Evolutionary conservation across 2,888 invertebrate species (phyloP).

Genomic region (Aphidius colemani): DNA sequence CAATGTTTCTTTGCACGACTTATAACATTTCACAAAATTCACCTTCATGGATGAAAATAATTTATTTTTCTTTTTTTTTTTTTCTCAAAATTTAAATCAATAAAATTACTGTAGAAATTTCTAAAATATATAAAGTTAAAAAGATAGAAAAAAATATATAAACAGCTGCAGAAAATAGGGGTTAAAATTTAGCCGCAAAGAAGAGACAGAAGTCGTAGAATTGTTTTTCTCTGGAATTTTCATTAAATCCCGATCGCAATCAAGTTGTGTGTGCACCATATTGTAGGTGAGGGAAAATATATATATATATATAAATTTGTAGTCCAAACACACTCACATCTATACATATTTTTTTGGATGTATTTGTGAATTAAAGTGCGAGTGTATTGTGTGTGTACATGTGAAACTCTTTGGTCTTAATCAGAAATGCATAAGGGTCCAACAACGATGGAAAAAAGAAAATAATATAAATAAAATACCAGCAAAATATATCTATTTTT

Average conservation of each 20-base stretch:
- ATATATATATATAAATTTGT: too few species aligned
- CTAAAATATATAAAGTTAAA: too few species aligned
- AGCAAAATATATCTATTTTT: conserved; percentile 4
- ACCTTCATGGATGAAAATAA: not conserved
- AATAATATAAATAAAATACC: conserved; percentile 5
- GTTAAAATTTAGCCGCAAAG: not conserved
- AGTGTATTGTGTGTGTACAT: too few species aligned
- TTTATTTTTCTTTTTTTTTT: too few species aligned
- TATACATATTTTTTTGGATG: too few species aligned
- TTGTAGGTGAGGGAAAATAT: too few species aligned
- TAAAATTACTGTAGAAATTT: too few species aligned
- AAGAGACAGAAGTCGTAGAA: conserved; percentile 24
- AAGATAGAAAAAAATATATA: too few species aligned
- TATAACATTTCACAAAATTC: conserved; percentile 8
- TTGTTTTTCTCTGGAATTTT: conserved; percentile 44
- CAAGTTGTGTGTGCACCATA: conserved; percentile 13
- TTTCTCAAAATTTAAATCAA: too few species aligned
- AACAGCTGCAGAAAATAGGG: not conserved
- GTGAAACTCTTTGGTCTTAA: conserved; percentile 41
- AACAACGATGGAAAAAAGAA: conserved; percentile 9
- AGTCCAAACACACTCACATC: too few species aligned
- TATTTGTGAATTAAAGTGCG: too few species aligned
- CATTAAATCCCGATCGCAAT: conserved; percentile 54
- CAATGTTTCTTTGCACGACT: conserved; percentile 21
- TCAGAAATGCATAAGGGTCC: conserved; percentile 56